Conservation (phyloP, 2,888 invertebrate species). For the Agrochola macilenta region DNA sequence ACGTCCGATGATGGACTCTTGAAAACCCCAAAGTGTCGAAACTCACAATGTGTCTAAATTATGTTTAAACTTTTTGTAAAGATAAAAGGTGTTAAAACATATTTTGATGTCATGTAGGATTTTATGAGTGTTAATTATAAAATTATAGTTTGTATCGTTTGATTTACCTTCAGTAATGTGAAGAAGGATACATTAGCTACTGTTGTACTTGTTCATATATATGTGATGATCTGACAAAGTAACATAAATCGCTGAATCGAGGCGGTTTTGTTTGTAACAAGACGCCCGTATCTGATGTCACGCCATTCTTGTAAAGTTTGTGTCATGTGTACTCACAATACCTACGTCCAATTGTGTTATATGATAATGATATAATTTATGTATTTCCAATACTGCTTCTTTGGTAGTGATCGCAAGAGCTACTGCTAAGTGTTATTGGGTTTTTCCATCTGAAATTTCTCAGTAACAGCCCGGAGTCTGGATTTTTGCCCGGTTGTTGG, state of each 20-base stretch:
- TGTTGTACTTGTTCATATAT: conserved; percentile 1
- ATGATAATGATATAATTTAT: background rate
- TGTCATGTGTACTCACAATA: conserved; percentile 30
- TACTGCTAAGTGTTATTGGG: too few species aligned
- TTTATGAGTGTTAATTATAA: conserved; percentile 41
- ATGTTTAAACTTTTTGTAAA: conserved; percentile 24
- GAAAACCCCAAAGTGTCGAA: conserved; percentile 45
- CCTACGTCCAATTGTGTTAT: conserved; percentile 15
- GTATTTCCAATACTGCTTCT: background rate
- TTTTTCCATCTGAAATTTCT: too few species aligned
- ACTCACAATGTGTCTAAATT: conserved; percentile 53
- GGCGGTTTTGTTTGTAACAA: conserved; percentile 73
- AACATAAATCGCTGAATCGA: conserved; percentile 67
- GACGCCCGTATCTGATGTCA: conserved; percentile 70
- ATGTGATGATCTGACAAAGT: conserved; percentile 32
- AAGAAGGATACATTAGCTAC: conserved; percentile 33
- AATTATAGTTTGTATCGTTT: conserved; percentile 10
- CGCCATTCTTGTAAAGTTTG: conserved; percentile 65
- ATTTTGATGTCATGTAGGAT: conserved; percentile 21
- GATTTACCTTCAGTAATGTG: conserved; percentile 30
- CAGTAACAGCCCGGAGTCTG: too few species aligned
- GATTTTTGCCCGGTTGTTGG: too few species aligned
- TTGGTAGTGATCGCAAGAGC: background rate
- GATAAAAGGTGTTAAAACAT: conserved; percentile 32
- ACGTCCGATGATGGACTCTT: conserved; percentile 48